Conservation (phyloP, 2,113 vertebrate species). For the Cyanoliseus patagonus region DNA sequence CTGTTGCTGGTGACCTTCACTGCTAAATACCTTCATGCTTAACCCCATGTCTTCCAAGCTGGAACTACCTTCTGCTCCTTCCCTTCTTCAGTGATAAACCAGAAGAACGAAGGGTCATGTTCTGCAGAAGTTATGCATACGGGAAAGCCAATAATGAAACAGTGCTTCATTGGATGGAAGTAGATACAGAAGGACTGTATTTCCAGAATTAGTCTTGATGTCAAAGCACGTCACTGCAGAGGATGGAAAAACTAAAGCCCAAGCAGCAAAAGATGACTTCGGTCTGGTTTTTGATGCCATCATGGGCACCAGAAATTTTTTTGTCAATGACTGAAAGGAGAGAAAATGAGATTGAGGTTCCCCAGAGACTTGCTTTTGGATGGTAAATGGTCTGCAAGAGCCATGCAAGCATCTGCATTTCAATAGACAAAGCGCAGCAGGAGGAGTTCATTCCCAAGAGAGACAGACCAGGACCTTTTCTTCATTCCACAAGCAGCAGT, state of each 20-base stretch:
- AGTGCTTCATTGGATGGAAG: not conserved
- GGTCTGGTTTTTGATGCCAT: not conserved
- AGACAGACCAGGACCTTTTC: not conserved
- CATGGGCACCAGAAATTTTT: not conserved
- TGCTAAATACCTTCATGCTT: accelerated
- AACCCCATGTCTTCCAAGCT: not conserved
- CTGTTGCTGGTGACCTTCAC: not conserved
- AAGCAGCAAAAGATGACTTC: not conserved
- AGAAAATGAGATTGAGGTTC: not conserved
- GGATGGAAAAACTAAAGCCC: not conserved
- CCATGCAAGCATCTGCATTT: not conserved
- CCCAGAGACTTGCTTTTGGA: not conserved
- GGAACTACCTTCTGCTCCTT: not conserved
- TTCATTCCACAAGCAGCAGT: not conserved
- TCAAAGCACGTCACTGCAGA: not conserved
- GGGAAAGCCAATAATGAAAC: not conserved
- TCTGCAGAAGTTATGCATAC: not conserved
- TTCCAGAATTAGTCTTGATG: not conserved
- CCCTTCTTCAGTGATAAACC: not conserved
- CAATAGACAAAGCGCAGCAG: not conserved
- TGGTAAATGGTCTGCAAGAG: not conserved
- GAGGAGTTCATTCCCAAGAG: not conserved
- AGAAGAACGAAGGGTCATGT: not conserved
- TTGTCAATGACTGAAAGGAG: not conserved
- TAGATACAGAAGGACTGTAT: accelerated